Evolutionary conservation across 2,797 vertebrate genomes (phyloP), one percentile per base, ranked within the genome.

Genomic region (Cichlasoma orientale): DNA sequence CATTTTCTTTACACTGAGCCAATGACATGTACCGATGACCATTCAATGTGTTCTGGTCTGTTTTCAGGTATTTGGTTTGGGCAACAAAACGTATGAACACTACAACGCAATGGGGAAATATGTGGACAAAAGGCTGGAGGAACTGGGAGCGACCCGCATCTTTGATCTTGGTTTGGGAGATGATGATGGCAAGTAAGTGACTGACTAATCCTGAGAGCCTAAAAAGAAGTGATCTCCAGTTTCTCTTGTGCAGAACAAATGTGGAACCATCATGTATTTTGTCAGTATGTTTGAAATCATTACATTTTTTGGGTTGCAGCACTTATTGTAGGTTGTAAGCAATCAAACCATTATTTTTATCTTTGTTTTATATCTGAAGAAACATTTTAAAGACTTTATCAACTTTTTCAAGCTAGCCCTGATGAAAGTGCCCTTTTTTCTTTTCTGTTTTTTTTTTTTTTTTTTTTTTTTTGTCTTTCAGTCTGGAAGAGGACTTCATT

Each of bases 81-180:
- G 98, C n/a, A 99, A 99, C 88, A 99, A 99, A 92, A 99, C 98
- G 0, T 99, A 99, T 0, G 98, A 99, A 83, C 98, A 99, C 90
- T 99, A 98, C 94, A 99, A 99, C 1, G 97, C 98, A 50, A 99
- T 97, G 97, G 98, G 97, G 11, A 98, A 97, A 77, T 99, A 98
- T 0, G 97, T 99, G 77, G 98, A 99, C 90, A 98, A 97, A 93
- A 94, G 96, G 14, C 90, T 99, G 82, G 96, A 97, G 56, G 96
- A 99, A 75, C 96, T 99, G 0, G 97, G 98, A 19, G 98, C 96
- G 10, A 95, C 95, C 11, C 96, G 98, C 74, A 97, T 99, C 92
- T 99, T 97, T 80, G 98, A 99, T 74, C 95, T 99, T 0, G 98
- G 98, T 47, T 79, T 97, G 88, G 98, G 98, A 59, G 98, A 99